Evolutionary conservation across 2,888 invertebrate species (phyloP).

Genomic region (Norana najaformis): DNA sequence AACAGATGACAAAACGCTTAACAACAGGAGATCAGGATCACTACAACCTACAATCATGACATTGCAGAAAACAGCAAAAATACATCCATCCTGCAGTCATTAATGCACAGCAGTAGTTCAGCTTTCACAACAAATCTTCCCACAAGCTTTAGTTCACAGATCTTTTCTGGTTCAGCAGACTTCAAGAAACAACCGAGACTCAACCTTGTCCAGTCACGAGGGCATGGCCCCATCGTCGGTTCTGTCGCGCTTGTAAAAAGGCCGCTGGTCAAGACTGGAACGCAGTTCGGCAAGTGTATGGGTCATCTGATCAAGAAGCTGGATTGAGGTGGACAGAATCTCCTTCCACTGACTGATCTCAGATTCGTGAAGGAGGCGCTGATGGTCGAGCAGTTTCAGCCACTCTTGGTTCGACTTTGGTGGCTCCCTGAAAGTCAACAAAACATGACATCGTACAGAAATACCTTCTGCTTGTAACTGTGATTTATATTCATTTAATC

Average conservation of each 20-base stretch:
- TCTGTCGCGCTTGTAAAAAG: not conserved
- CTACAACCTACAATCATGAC: not conserved
- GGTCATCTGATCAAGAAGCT: constrained; percentile 57
- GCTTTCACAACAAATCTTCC: not conserved
- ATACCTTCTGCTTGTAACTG: not conserved
- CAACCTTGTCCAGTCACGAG: not conserved
- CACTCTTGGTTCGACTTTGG: constrained; percentile 80
- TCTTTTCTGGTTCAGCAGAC: not conserved
- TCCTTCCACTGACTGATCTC: constrained; percentile 82
- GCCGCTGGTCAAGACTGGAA: constrained; percentile 18
- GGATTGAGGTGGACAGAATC: constrained; percentile 60
- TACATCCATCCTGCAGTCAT: not conserved
- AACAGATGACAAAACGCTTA: not conserved
- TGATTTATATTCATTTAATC: too few relatives aligned
- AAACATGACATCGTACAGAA: constrained; percentile 48
- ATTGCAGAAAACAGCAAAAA: not conserved
- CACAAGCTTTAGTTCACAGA: not conserved
- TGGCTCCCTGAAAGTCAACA: constrained; percentile 66
- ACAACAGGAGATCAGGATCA: not conserved
- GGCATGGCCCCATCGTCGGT: not conserved
- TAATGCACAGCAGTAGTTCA: not conserved
- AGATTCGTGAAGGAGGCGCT: constrained; percentile 77
- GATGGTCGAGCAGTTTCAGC: constrained; percentile 77
- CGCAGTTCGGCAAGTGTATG: constrained; percentile 34
- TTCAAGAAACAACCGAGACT: not conserved